Evolutionary conservation across 2,888 invertebrate species (phyloP).

Genomic region (Lamellibrachia columna): DNA sequence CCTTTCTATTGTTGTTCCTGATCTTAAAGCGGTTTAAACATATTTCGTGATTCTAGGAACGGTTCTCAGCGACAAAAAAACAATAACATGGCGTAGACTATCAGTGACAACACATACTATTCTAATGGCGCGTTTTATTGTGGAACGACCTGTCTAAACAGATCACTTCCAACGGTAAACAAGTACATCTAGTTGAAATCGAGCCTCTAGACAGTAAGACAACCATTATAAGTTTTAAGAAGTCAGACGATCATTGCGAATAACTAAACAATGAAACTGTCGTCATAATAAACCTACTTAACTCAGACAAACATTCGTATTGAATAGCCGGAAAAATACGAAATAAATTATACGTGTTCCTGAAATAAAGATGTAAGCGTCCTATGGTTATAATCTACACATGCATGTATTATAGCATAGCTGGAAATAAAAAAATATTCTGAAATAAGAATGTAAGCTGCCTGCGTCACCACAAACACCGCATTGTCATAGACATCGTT

Average conservation of each 20-base stretch:
- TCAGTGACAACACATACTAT: not conserved
- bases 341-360: not conserved
- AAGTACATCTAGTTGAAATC: not conserved
- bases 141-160: not conserved
- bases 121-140: not conserved
- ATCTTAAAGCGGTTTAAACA: no score
- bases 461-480: not conserved
- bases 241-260: not conserved
- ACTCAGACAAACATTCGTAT: not conserved
- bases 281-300: not conserved
- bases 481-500: not conserved
- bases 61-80: not conserved
- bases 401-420: no score
- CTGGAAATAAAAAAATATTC: not conserved
- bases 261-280: not conserved
- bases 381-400: not conserved
- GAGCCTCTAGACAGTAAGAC: not conserved
- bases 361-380: not conserved
- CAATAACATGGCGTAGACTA: not conserved
- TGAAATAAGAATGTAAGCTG: not conserved
- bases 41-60: no score
- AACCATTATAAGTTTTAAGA: not conserved
- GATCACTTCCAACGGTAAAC: not conserved
- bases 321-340: not conserved
- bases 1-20: no score